Conservation (phyloP, 1,140 invertebrate genomes). For the Tetraneura akinire region DNA sequence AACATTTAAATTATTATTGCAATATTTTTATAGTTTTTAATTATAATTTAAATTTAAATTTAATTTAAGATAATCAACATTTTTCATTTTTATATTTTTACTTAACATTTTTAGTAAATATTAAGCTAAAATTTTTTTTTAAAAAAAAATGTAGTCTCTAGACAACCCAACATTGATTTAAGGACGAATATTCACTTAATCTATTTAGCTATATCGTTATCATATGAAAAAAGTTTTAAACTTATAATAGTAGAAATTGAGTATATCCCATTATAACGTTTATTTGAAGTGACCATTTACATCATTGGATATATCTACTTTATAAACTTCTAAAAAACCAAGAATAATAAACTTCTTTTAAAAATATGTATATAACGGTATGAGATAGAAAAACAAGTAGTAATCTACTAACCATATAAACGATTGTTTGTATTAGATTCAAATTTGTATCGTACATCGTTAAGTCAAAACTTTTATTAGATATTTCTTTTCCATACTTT, state of each 20-base stretch:
- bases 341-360: background rate
- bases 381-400: background rate
- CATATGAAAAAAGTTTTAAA: constrained; percentile 5
- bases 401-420: constrained; percentile 11
- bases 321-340: constrained; percentile 2
- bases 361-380: constrained; percentile 19
- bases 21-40: too few relatives aligned
- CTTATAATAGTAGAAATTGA: constrained; percentile 15
- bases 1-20: too few relatives aligned
- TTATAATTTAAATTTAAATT: too few relatives aligned
- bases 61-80: too few relatives aligned
- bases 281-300: constrained; percentile 20
- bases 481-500: background rate
- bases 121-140: too few relatives aligned
- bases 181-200: constrained; percentile 13
- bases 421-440: background rate
- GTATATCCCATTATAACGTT: constrained; percentile 14
- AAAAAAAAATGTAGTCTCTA: too few relatives aligned
- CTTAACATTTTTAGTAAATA: too few relatives aligned
- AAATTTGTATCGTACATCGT: background rate
- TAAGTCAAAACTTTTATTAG: constrained; percentile 18
- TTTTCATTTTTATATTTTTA: too few relatives aligned
- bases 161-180: background rate
- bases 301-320: background rate
- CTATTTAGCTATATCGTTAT: background rate